Evolutionary conservation across 53 echinoderm and acorn worm genomes (phyloP).

Genomic region (Arbacia lixula): DNA sequence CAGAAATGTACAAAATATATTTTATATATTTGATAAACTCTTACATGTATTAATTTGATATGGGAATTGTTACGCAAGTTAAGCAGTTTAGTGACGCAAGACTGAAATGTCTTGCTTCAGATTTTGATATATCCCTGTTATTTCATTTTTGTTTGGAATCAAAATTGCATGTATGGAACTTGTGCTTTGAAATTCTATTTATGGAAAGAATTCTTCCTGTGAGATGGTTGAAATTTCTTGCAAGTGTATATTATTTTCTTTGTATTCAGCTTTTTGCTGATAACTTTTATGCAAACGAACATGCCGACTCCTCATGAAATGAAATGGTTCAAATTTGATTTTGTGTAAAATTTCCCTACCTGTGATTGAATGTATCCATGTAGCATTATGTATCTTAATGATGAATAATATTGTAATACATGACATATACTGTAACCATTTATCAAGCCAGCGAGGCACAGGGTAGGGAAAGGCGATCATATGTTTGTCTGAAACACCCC

Average conservation of each 20-base stretch:
- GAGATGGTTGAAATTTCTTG: neutral
- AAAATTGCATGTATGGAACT: no score
- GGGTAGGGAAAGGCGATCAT: no score
- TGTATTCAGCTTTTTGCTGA: constrained; percentile 33
- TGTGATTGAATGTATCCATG: constrained; percentile 7
- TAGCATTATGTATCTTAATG: no score
- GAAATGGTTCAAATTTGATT: neutral
- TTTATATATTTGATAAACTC: constrained; percentile 51
- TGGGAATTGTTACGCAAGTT: neutral
- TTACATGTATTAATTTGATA: neutral
- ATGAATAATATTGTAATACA: no score
- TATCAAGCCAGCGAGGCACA: no score
- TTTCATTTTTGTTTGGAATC: no score
- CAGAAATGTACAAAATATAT: constrained; percentile 36
- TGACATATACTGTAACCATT: no score
- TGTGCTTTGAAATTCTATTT: neutral
- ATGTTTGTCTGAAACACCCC: no score
- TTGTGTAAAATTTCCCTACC: no score
- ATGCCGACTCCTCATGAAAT: constrained; percentile 12
- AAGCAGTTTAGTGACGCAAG: neutral
- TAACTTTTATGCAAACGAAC: constrained; percentile 36
- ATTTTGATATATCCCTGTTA: neutral
- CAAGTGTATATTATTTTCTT: neutral
- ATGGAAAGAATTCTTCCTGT: neutral
- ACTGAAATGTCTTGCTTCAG: constrained; percentile 17